Evolutionary conservation across 53 echinoderm and acorn worm species (phyloP).

Genomic region (Paracentrotus lividus): DNA sequence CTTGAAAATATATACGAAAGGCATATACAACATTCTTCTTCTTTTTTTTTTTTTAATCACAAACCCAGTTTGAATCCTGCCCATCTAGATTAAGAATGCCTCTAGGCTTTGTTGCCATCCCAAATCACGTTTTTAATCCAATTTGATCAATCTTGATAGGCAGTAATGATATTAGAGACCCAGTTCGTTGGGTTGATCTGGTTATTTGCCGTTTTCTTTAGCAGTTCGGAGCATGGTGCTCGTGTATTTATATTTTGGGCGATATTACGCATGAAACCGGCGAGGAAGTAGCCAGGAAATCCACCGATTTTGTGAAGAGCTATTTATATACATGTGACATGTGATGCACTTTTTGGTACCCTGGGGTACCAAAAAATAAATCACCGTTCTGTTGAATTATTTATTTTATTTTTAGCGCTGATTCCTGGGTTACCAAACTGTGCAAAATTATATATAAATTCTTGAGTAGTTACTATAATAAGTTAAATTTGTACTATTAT

Average conservation of each 20-base stretch:
- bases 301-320: constrained; percentile 34
- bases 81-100: background rate
- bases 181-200: background rate
- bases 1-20: background rate
- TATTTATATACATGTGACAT: constrained; percentile 27
- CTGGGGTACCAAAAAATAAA: too few species aligned
- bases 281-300: constrained; percentile 62
- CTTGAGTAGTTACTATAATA: too few species aligned
- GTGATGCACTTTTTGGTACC: too few species aligned
- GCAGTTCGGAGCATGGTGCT: background rate
- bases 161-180: background rate
- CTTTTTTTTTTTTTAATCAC: background rate
- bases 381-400: too few species aligned
- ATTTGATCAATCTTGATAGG: background rate
- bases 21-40: background rate
- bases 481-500: too few species aligned
- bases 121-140: background rate
- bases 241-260: constrained; percentile 43
- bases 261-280: constrained; percentile 42
- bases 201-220: constrained; percentile 19
- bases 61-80: background rate
- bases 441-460: too few species aligned
- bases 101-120: background rate
- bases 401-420: too few species aligned
- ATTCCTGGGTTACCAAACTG: too few species aligned